Conservation (phyloP, 2,797 vertebrate species). For the Pseudopleuronectes americanus region DNA sequence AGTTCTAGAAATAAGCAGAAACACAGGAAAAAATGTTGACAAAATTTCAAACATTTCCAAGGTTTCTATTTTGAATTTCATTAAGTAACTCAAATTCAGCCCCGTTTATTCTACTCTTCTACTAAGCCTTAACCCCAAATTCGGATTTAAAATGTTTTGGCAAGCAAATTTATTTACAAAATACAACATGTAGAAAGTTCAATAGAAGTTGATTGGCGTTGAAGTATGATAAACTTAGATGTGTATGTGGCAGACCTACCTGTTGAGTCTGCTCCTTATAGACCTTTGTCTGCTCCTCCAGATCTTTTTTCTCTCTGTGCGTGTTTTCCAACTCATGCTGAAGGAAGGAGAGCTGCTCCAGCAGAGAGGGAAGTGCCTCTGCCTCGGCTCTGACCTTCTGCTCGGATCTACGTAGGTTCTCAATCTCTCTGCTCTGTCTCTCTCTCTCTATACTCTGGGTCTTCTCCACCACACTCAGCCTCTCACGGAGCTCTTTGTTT, state of each 20-base stretch:
- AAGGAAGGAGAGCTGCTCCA: conserved; percentile 91
- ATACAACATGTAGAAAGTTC: neutral
- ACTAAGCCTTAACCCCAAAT: too few species aligned
- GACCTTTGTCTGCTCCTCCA: conserved; percentile 83
- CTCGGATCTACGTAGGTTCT: conserved; percentile 85
- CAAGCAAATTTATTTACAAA: neutral
- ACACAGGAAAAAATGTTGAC: neutral
- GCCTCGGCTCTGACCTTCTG: conserved; percentile 86
- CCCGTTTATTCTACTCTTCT: neutral
- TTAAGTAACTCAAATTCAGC: neutral
- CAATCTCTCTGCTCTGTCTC: conserved; percentile 86
- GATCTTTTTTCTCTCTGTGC: conserved; percentile 84
- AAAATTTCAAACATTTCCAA: neutral
- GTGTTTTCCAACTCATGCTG: conserved; percentile 88
- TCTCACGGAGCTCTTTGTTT: conserved; percentile 90
- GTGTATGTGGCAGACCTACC: conserved; percentile 70
- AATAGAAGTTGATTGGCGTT: neutral
- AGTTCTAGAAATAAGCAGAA: conserved; percentile 1
- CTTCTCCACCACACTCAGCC: conserved; percentile 82
- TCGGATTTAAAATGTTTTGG: too few species aligned
- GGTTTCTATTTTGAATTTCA: neutral
- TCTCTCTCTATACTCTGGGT: conserved; percentile 84
- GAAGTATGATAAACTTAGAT: neutral
- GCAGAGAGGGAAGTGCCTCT: conserved; percentile 84
- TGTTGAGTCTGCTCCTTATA: conserved; percentile 87